Conservation (phyloP, 2,113 vertebrate genomes). For the Periophthalmus modestus region DNA sequence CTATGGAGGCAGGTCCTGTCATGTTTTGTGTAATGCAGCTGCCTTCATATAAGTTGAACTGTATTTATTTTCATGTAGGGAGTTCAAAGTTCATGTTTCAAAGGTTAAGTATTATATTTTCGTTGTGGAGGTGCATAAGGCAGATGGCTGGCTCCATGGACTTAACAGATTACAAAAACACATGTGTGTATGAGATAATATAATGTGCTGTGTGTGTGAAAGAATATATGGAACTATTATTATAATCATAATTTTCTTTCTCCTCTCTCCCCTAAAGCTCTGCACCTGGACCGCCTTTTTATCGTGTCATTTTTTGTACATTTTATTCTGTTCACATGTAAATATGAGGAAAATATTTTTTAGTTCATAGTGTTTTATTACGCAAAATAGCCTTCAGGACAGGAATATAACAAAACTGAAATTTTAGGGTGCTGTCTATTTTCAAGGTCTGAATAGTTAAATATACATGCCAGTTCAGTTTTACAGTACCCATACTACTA, state of each 20-base stretch:
- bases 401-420: not conserved
- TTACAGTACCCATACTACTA: not conserved
- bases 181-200: not conserved
- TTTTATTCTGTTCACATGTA: not conserved
- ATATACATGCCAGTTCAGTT: not conserved
- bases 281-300: not conserved
- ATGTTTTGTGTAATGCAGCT: not conserved
- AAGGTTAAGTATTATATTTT: not conserved
- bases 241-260: too few species aligned
- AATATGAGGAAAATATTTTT: not conserved
- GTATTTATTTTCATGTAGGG: not conserved
- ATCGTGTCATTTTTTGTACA: not conserved
- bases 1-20: constrained; percentile 14
- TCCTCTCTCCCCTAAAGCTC: not conserved
- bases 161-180: not conserved
- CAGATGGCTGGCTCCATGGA: not conserved
- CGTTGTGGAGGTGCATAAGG: not conserved
- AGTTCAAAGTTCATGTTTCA: too few species aligned
- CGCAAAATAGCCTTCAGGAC: not conserved
- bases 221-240: too few species aligned
- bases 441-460: not conserved
- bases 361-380: not conserved
- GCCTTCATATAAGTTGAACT: not conserved
- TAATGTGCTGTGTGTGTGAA: not conserved
- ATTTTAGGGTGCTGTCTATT: not conserved